phyloP scores from a whole-genome alignment of 2,797 vertebrate genomes.

The Pelodytes ibericus region DNA sequence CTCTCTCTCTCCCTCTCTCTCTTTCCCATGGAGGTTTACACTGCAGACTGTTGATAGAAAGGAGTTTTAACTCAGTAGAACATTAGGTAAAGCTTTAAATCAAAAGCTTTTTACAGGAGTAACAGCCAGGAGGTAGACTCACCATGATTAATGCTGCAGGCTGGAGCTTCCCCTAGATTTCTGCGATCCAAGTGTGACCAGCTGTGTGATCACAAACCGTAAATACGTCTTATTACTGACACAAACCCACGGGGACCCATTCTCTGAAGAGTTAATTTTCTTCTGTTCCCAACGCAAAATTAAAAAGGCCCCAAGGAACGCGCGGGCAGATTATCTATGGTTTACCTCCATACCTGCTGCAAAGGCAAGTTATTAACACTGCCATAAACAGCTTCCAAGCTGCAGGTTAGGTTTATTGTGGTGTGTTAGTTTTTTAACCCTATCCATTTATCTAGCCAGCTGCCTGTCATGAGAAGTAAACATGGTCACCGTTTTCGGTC shows the following conservation, averaged over 20 bases:
- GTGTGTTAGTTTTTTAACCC: slow-evolving; percentile 1
- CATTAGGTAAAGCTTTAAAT: not conserved
- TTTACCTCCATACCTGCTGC: not conserved
- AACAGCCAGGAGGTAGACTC: slow-evolving; percentile 19
- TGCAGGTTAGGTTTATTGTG: not conserved
- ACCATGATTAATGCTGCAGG: slow-evolving; percentile 21
- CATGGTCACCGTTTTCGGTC: too few species aligned
- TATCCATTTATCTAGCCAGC: too few species aligned
- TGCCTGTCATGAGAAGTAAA: too few species aligned
- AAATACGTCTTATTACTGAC: slow-evolving; percentile 19
- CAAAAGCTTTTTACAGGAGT: slow-evolving; percentile 11
- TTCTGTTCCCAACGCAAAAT: slow-evolving; percentile 38
- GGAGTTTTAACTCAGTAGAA: not conserved
- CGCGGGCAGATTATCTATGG: slow-evolving; percentile 12
- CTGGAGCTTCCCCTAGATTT: not conserved
- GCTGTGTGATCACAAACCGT: not conserved
- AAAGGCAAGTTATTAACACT: slow-evolving; percentile 28
- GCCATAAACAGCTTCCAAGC: not conserved
- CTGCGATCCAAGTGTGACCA: slow-evolving; percentile 7
- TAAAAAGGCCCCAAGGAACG: slow-evolving; percentile 29
- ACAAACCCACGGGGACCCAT: slow-evolving; percentile 10
- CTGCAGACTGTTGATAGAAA: not conserved
- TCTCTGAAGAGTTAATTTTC: slow-evolving; percentile 40
- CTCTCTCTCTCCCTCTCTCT: not conserved
- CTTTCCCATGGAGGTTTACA: not conserved